A percentile compares a stretch with the other conserved stretches of the same genome.
Conservation (phyloP, 2,797 vertebrate genomes). For the Serranus cabrilla region DNA sequence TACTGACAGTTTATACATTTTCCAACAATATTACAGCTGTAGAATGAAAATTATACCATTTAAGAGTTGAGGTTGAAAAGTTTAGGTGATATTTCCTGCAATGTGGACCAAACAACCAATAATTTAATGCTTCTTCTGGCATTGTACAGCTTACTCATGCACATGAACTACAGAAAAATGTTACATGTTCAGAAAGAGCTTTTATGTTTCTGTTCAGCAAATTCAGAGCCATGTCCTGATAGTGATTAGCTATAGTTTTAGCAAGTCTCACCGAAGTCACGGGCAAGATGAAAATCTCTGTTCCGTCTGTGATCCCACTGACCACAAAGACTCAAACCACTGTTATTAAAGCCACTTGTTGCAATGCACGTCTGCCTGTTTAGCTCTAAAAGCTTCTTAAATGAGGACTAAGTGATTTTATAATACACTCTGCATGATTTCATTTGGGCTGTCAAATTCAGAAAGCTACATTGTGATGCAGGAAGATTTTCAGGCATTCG, state of each 20-base stretch:
- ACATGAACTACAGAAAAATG: background rate
- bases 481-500: conserved; percentile 73
- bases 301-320: conserved; percentile 3
- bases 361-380: conserved; percentile 31
- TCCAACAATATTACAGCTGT: too few relatives aligned
- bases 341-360: conserved; percentile 36
- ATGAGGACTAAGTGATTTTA: conserved; percentile 43
- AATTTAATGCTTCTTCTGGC: too few relatives aligned
- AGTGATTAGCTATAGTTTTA: background rate
- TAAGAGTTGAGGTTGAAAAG: too few relatives aligned
- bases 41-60: too few relatives aligned
- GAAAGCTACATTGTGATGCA: conserved; percentile 75
- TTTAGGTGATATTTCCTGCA: too few relatives aligned
- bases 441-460: conserved; percentile 50
- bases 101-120: too few relatives aligned
- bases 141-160: background rate
- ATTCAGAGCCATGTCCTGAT: conserved; percentile 3
- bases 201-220: too few relatives aligned
- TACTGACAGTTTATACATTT: too few relatives aligned
- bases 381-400: conserved; percentile 32
- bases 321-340: conserved; percentile 5
- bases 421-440: conserved; percentile 47
- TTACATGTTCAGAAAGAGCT: background rate
- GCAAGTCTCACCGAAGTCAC: conserved; percentile 5
- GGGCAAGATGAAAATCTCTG: conserved; percentile 14